Evolutionary conservation across 2,797 vertebrate genomes (phyloP).

Genomic region (Sardinella longiceps): DNA sequence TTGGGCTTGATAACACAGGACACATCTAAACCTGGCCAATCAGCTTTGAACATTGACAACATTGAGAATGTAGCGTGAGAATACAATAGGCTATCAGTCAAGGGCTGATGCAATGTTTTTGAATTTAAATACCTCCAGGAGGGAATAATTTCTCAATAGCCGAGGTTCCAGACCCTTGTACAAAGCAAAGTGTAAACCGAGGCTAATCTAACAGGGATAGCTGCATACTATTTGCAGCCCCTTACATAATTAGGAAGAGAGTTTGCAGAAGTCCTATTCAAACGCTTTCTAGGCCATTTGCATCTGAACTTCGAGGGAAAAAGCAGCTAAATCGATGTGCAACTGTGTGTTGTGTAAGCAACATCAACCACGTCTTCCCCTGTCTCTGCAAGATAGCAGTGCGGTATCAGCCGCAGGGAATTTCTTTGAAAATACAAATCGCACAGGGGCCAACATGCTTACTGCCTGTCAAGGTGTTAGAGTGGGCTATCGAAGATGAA

Average conservation of each 20-base stretch:
- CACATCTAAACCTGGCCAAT: no score
- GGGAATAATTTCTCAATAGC: no score
- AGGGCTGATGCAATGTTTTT: no score
- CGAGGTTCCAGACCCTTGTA: no score
- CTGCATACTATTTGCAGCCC: neutral
- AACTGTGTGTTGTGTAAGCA: neutral
- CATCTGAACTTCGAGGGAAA: neutral
- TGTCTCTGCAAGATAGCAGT: conserved; percentile 17
- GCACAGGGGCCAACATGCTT: neutral
- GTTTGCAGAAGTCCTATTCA: neutral
- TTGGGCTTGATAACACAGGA: no score
- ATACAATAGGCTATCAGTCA: no score
- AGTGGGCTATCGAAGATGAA: neutral
- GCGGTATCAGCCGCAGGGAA: neutral
- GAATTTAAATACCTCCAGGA: no score
- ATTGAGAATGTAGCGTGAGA: no score
- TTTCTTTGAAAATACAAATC: neutral
- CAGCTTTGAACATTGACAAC: no score
- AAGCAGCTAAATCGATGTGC: neutral
- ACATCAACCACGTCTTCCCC: neutral
- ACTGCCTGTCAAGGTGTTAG: neutral
- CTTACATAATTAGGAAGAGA: neutral
- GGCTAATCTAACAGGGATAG: neutral
- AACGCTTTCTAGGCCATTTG: neutral
- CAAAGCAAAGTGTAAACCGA: no score